phyloP scores from a whole-genome alignment of 2,888 invertebrate genomes.

The Cremastobaeus sp. region DNA sequence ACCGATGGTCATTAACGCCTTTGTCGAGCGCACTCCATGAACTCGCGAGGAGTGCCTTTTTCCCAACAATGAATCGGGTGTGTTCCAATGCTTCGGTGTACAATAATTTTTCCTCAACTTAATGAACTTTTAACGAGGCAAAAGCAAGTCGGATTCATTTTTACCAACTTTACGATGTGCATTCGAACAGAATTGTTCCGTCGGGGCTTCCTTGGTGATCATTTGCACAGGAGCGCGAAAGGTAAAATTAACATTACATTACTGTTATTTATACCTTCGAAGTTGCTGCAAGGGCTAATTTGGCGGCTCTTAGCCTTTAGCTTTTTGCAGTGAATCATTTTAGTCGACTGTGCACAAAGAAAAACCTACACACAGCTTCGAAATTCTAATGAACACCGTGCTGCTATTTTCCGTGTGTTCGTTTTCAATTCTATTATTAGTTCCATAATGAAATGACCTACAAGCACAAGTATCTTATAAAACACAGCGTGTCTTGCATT shows the following conservation, averaged over 20 bases:
- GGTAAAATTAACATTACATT: neutral
- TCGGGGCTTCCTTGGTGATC: slow-evolving; percentile 11
- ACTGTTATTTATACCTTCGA: slow-evolving; percentile 4
- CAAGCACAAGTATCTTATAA: neutral
- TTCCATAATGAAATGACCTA: no score
- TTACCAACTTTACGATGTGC: slow-evolving; percentile 17
- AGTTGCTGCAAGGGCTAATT: no score
- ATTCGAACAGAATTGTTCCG: slow-evolving; percentile 16
- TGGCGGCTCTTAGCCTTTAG: no score
- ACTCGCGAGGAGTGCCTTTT: no score
- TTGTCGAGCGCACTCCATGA: neutral
- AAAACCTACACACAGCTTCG: no score
- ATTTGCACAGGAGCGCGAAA: slow-evolving; percentile 9
- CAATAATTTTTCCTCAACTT: slow-evolving; percentile 12
- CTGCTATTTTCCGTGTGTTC: no score
- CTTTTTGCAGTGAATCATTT: neutral
- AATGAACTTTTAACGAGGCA: slow-evolving; percentile 28
- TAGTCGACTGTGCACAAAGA: no score
- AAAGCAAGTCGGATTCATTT: slow-evolving; percentile 23
- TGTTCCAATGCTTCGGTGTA: neutral
- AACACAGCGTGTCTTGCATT: neutral
- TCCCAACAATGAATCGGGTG: no score
- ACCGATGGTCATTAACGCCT: slow-evolving; percentile 19
- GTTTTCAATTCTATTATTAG: no score
- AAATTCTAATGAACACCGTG: no score